These are phyloP conservation scores for Crotalus tigris DNA, from an alignment of 2,113 vertebrate species.

Conservation along the genomic window DNA sequence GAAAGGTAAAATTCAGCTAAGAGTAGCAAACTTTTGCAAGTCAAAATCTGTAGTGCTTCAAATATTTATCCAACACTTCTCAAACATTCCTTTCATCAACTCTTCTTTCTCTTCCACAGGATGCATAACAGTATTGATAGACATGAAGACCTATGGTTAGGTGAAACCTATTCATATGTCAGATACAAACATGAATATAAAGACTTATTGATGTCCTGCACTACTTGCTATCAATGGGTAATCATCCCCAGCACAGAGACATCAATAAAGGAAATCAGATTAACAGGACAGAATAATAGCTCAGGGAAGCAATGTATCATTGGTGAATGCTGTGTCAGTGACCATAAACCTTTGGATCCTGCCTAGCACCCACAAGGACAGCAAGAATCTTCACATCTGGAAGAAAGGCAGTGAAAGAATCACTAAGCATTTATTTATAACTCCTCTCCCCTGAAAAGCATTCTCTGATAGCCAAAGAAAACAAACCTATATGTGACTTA, in stretches of 20 bases:
- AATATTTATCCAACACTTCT: conserved; percentile 23
- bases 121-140: background rate
- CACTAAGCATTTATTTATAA: conserved; percentile 34
- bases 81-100: conserved; percentile 9
- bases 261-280: conserved; percentile 29
- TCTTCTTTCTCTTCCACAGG: background rate
- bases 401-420: conserved; percentile 34
- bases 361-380: conserved; percentile 24
- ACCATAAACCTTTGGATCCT: conserved; percentile 37
- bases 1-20: background rate
- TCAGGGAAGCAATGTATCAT: conserved; percentile 22
- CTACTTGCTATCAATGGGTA: background rate
- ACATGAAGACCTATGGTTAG: conserved; percentile 14
- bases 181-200: conserved; percentile 11
- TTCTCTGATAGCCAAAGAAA: conserved; percentile 44
- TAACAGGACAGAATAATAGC: conserved; percentile 31
- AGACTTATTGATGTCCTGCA: conserved; percentile 15
- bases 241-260: conserved; percentile 1
- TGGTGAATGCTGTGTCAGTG: conserved; percentile 33
- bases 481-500: conserved; percentile 3
- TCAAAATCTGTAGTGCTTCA: conserved; percentile 3
- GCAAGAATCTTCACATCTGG: conserved; percentile 27
- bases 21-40: background rate
- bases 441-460: background rate
- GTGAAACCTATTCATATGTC: conserved; percentile 11